Percentiles rank a stretch among this genome's conserved stretches.
Evolutionary conservation across 2,113 vertebrate species (phyloP).

Genomic region (Ceyx margarethae): DNA sequence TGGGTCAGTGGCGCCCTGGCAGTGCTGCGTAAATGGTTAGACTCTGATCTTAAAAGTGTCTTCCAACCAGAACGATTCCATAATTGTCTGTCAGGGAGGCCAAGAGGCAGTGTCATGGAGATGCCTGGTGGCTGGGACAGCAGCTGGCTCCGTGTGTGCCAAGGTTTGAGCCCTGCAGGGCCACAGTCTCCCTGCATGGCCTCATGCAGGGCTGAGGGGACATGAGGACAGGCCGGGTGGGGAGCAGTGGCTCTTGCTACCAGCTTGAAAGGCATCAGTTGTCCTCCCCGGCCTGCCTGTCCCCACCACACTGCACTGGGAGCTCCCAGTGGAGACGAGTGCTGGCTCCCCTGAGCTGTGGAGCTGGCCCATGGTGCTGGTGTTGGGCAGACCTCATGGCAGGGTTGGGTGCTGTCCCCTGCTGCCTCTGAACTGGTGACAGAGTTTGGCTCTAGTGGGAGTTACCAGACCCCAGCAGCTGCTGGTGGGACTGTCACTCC

Average conservation of each 20-base stretch:
- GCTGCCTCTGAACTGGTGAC: rapidly evolving
- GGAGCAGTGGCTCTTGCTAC: background rate
- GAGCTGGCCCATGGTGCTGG: rapidly evolving
- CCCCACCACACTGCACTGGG: rapidly evolving
- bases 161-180: background rate
- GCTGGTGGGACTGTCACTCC: background rate
- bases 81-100: background rate
- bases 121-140: background rate
- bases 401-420: rapidly evolving
- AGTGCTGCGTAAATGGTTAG: background rate
- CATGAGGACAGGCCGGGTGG: background rate
- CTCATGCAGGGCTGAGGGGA: rapidly evolving
- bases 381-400: rapidly evolving
- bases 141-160: background rate
- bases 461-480: background rate
- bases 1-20: background rate
- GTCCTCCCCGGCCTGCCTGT: background rate
- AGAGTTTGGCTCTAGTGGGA: rapidly evolving
- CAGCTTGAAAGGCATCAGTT: background rate
- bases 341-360: background rate
- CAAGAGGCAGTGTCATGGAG: rapidly evolving
- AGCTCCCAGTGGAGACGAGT: rapidly evolving
- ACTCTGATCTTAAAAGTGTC: too few relatives aligned
- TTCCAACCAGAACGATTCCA: background rate
- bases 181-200: background rate